A percentile compares a stretch with the other conserved stretches of the same genome.
phyloP scores from a whole-genome alignment of 2,888 invertebrate genomes.

The Cataglyphis rosenhaueri region DNA sequence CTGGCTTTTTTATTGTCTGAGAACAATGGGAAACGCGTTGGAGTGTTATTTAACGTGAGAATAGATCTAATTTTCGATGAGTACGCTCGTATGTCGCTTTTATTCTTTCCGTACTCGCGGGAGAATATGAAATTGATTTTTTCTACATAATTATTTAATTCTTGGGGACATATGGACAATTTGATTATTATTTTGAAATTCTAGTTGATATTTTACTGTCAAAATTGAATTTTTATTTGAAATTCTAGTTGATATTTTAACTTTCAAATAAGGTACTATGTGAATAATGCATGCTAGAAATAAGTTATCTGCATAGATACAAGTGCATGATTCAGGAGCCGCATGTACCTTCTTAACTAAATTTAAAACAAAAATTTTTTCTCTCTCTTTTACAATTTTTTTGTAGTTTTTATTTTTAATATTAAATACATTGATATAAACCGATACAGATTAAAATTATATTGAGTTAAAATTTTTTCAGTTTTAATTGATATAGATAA shows the following conservation, averaged over 20 bases:
- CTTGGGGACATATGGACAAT: not conserved
- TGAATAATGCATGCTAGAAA: conserved; percentile 37
- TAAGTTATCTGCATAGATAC: conserved; percentile 24
- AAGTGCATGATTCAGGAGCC: not conserved
- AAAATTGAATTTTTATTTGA: conserved; percentile 24
- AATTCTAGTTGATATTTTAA: conserved; percentile 19
- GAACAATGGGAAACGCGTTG: not conserved
- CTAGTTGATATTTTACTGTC: not conserved
- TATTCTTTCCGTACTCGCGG: not conserved
- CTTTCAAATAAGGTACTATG: conserved; percentile 22
- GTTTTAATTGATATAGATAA: not conserved
- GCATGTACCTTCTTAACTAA: not conserved
- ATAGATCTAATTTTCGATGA: conserved; percentile 4
- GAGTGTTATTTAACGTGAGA: conserved; percentile 12
- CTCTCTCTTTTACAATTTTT: not conserved
- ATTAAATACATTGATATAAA: not conserved
- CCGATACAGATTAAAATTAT: not conserved
- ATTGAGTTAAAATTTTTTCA: not conserved
- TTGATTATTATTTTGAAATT: conserved; percentile 19
- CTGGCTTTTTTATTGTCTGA: conserved; percentile 9
- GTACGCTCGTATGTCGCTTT: not conserved
- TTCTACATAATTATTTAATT: not conserved
- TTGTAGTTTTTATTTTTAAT: not conserved
- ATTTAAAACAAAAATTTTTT: conserved; percentile 6
- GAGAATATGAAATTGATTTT: conserved; percentile 5